Evolutionary conservation across 2,888 invertebrate species (phyloP), one percentile per base, ranked within the genome.

Genomic region (Cheilosia scutellata): DNA sequence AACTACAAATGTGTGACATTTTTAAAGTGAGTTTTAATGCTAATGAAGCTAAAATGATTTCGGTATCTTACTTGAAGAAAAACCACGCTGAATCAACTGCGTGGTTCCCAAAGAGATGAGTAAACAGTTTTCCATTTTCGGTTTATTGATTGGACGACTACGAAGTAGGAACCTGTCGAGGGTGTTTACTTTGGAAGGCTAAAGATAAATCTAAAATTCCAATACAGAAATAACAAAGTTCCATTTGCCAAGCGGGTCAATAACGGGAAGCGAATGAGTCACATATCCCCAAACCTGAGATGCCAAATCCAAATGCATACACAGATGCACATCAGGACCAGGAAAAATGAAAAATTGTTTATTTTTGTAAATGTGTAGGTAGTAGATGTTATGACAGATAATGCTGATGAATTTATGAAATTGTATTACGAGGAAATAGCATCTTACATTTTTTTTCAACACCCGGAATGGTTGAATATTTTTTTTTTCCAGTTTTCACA

Each of bases 1-100:
- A 77, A 62, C 68, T 77, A 60, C 62, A 47, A 62, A 70, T 60
- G 58, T 53, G 68, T 68, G 53, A 20, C 60, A 53, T 53, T 74
- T 55, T 74, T 53, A 37, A 49, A 57, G 57, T 57, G 57, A 53
- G 27, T 62, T 63, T 71, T 71, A 29, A 71, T 63, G 71, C 25
- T 71, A 78, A 78, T 78, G 40, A 78, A 49, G 63, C 25, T 49
- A 62, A 70, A 63, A 62, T 68, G 62, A 62, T 60, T 40, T 29
- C 55, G 29, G 13, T 31, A 31, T 31, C 2, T 20, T 20, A 20
- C 20, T 20, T 2, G 0, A 58, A 29, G 6, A 9, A n/a, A 42
- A 62, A 44, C n/a, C 9, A 60, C 1, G n/a, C 51, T 2, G 11
- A 40, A 16, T 44, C n/a, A 44, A 44, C 4, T 49, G 42, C 20